Evolutionary conservation across 2,888 invertebrate species (phyloP).

Genomic region (Phaonia tiefii): DNA sequence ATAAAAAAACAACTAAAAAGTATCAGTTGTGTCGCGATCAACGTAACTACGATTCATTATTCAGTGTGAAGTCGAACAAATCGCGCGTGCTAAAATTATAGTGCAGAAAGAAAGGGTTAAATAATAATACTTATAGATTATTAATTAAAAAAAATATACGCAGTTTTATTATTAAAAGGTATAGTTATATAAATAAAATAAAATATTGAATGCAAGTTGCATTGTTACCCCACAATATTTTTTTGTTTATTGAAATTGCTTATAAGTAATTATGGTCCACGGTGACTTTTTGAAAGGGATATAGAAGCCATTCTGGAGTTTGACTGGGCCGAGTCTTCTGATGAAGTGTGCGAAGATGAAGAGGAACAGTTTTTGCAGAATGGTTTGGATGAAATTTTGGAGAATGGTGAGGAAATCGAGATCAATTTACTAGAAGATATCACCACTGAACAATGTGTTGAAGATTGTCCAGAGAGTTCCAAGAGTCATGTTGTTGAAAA

Average conservation of each 20-base stretch:
- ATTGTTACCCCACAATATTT: background rate
- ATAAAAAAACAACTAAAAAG: no score
- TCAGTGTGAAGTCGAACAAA: background rate
- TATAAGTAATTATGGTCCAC: conserved; percentile 3
- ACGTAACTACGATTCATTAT: background rate
- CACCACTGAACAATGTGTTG: conserved; percentile 4
- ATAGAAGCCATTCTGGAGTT: no score
- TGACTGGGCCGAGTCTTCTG: no score
- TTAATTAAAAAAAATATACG: conserved; percentile 1
- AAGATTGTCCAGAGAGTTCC: background rate
- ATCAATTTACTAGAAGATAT: background rate
- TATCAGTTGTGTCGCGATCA: no score
- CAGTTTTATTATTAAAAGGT: no score
- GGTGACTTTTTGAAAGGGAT: no score
- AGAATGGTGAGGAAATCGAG: no score
- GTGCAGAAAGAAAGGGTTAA: no score
- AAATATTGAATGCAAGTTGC: background rate
- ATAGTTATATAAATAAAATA: background rate
- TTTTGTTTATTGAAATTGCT: conserved; percentile 23
- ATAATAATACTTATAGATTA: background rate
- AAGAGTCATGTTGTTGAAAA: background rate
- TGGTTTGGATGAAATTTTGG: no score
- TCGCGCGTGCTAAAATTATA: no score
- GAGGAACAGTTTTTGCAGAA: background rate
- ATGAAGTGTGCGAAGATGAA: background rate